Conservation (phyloP, 2,113 vertebrate genomes). For the Ictalurus furcatus region DNA sequence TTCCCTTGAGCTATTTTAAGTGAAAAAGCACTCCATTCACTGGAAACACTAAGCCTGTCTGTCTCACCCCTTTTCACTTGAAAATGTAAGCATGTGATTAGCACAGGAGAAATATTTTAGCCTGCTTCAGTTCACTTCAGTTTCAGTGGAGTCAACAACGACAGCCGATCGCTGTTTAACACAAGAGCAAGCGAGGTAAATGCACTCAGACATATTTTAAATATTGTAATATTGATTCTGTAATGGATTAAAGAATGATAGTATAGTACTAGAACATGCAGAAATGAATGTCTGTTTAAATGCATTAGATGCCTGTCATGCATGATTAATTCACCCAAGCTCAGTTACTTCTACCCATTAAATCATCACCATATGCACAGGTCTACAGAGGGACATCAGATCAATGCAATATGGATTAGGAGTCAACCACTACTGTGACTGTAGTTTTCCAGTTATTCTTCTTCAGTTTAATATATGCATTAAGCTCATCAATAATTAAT, state of each 20-base stretch:
- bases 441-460: not conserved
- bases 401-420: slow-evolving; percentile 19
- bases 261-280: not conserved
- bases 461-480: not conserved
- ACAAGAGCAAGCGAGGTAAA: slow-evolving; percentile 4
- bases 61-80: slow-evolving; percentile 13
- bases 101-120: slow-evolving; percentile 15
- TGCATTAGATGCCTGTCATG: not conserved
- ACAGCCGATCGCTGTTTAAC: slow-evolving; percentile 13
- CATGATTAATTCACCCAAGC: not conserved
- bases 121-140: not conserved
- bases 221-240: not conserved
- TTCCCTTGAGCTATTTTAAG: slow-evolving; percentile 5
- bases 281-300: not conserved
- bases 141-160: not conserved
- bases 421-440: not conserved
- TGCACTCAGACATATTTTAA: not conserved
- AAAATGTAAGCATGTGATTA: slow-evolving; percentile 49
- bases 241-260: not conserved
- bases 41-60: slow-evolving; percentile 35
- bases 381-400: slow-evolving; percentile 7
- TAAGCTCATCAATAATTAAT: not conserved
- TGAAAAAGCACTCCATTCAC: slow-evolving; percentile 19
- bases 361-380: not conserved
- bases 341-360: slow-evolving; percentile 1